phyloP scores from a whole-genome alignment of 2,113 vertebrate genomes.

The Cavia aperea region DNA sequence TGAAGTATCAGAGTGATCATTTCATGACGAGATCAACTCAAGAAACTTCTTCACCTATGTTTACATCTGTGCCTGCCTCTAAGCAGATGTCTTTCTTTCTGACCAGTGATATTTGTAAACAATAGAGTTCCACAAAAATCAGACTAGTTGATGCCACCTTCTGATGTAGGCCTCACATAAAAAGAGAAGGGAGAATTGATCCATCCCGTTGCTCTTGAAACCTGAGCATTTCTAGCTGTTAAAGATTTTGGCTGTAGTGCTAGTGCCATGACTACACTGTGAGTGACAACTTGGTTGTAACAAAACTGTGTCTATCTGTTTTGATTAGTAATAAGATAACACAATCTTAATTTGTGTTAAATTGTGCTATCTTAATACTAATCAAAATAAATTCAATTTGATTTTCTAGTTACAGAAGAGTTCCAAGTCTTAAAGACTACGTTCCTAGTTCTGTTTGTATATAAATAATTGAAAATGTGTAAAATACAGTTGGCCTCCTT shows the following conservation, averaged over 20 bases:
- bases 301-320: not conserved
- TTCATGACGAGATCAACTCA: not conserved
- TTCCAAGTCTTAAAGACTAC: not conserved
- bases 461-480: not conserved
- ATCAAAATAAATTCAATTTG: not conserved
- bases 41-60: not conserved
- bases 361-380: no score
- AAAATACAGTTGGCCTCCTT: not conserved
- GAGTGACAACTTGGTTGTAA: not conserved
- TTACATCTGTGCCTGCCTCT: not conserved
- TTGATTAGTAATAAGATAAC: not conserved
- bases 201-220: not conserved
- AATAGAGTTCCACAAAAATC: not conserved
- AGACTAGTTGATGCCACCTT: not conserved
- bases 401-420: not conserved
- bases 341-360: no score
- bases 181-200: no score
- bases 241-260: not conserved
- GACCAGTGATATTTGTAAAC: not conserved
- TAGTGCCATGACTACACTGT: not conserved
- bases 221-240: rapidly evolving
- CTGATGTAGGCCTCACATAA: not conserved
- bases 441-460: not conserved
- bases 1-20: not conserved
- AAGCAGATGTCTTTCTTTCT: not conserved